Evolutionary conservation across 2,797 vertebrate species (phyloP), one percentile per base, ranked within the genome.

Genomic region (Myotis myotis): DNA sequence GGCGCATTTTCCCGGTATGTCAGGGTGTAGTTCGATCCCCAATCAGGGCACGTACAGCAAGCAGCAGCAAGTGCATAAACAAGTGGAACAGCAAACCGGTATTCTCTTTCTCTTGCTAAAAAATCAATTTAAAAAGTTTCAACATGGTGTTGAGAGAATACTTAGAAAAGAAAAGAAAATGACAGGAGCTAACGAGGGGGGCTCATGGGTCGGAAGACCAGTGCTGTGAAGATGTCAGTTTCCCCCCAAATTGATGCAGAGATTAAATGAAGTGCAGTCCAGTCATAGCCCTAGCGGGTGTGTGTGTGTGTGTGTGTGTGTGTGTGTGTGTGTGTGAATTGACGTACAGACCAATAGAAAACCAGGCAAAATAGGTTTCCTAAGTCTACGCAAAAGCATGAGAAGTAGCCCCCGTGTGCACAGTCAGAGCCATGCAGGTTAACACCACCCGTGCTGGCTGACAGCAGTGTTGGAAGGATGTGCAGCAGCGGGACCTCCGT

Each of bases 401-500:
- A 41, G 33, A 36, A 8, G 2, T 13, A 30, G 49, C 44, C 36
- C 44, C 44, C 7, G 5, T 23, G 20, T 41, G 7, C n/a, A 9
- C 11, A 20, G 22, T 2, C 16, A 51, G 11, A 84, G 83, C 25
- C 7, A 16, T 22, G 10, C 11, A 44, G 12, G 1, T 74, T 53
- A 53, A 82, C 12, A 20, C 33, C 55, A 2, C 62, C 30, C 8
- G 5, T 10, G 25, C 57, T 15, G n/a, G 22, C 20, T 8, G 47
- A 2, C 2, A 8, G 2, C 64, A 11, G 8, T 15, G 17, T 3
- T 17, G 33, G n/a, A 13, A n/a, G 28, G 9, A 0, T 0, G 15
- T 23, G 53, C 30, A 1, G 8, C 12, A 17, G 36, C 9, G 1
- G 33, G 38, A 23, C 7, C 47, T 19, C 19, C 20, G 5, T 16